Conservation (phyloP, 1,140 invertebrate genomes). For the Centruroides vittatus region DNA sequence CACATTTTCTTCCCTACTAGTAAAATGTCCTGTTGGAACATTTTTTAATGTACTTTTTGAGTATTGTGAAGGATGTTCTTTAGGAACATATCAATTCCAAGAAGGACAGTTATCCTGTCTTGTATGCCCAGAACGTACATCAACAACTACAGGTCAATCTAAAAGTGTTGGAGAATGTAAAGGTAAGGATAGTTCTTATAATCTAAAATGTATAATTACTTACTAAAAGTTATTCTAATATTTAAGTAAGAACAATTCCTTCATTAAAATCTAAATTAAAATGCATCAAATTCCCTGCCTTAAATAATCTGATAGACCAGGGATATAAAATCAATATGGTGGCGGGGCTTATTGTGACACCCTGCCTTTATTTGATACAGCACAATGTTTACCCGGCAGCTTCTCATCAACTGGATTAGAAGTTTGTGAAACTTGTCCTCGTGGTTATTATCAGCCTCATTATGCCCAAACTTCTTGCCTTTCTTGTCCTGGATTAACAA, state of each 20-base stretch:
- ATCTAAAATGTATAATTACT: not conserved
- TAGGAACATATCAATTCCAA: conserved; percentile 44
- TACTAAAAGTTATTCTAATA: not conserved
- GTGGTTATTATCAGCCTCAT: conserved; percentile 43
- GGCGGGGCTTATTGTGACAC: too few species aligned
- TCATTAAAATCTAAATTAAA: not conserved
- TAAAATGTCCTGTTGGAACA: conserved; percentile 38
- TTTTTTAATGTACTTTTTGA: conserved; percentile 40
- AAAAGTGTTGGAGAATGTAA: conserved; percentile 41
- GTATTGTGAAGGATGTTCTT: conserved; percentile 39
- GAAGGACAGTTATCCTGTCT: conserved; percentile 40
- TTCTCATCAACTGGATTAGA: conserved; percentile 35
- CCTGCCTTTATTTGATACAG: conserved; percentile 19
- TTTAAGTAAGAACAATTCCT: not conserved
- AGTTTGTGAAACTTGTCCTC: conserved; percentile 42
- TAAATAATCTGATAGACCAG: too few species aligned
- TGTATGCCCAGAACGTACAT: conserved; percentile 43
- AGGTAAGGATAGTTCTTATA: conserved; percentile 29
- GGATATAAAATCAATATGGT: too few species aligned
- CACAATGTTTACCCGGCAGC: conserved; percentile 36
- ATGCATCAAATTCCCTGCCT: too few species aligned
- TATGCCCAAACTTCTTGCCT: conserved; percentile 40
- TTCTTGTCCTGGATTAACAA: conserved; percentile 39
- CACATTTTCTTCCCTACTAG: too few species aligned
- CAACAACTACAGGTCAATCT: conserved; percentile 39